Evolutionary conservation across 2,113 vertebrate genomes (phyloP).

Genomic region (Rissa tridactyla): DNA sequence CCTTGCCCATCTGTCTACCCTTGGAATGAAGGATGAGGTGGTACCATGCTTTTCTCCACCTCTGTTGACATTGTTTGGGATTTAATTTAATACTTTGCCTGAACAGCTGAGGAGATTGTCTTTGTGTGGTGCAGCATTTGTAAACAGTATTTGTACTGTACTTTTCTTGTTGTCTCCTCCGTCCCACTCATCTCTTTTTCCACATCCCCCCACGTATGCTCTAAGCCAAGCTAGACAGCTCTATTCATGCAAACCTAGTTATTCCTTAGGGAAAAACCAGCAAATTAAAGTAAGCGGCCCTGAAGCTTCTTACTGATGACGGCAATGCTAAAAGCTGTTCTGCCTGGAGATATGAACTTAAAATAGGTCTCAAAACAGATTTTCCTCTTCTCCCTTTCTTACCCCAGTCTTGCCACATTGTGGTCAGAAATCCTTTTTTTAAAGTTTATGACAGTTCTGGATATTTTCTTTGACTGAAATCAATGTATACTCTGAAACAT

Average conservation of each 20-base stretch:
- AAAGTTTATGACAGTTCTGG: not conserved
- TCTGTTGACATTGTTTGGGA: not conserved
- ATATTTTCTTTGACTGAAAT: not conserved
- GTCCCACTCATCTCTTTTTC: not conserved
- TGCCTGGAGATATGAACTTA: not conserved
- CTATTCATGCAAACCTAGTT: not conserved
- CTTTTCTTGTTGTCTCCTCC: not conserved
- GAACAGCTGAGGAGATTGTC: not conserved
- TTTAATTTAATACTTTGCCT: conserved; percentile 19
- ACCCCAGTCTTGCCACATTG: not conserved
- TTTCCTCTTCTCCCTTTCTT: not conserved
- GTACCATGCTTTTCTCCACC: not conserved
- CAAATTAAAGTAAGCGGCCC: not conserved
- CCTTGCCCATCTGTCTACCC: not conserved
- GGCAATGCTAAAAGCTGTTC: conserved; percentile 6
- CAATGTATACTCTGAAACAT: not conserved
- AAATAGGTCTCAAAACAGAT: conserved; percentile 7
- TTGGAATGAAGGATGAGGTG: not conserved
- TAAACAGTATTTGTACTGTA: not conserved
- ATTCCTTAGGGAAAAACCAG: not conserved
- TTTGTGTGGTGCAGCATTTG: not conserved
- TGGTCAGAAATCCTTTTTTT: not conserved
- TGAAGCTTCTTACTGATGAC: not conserved
- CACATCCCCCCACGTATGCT: not conserved
- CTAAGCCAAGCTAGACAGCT: not conserved